Evolutionary conservation across 2,797 vertebrate species (phyloP), one percentile per base, ranked within the genome.

Genomic region (Acrocephalus scirpaceus): DNA sequence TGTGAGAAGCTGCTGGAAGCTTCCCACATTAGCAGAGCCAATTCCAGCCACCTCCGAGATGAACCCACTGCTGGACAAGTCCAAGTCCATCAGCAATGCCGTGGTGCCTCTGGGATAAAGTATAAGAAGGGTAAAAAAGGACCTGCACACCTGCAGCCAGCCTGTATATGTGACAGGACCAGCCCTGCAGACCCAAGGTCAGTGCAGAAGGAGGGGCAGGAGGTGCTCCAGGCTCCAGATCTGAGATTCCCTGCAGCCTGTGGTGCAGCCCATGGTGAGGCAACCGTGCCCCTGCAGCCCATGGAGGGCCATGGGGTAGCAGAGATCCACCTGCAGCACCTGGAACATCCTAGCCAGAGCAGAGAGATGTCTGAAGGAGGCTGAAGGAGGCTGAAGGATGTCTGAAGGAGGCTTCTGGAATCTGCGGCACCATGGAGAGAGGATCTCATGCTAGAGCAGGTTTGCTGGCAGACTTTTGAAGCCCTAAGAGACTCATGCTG

Each of bases 201-300:
- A 54, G 9, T 32, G 40, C 10, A 67, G 48, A 11, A 61, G 47
- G 15, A 69, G 12, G 4, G 9, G 11, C 5, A 27, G 48, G 20
- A 72, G 23, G 1, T 47, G 22, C 4, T 67, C 19, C 54, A 72
- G 29, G 3, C 0, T 0, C 10, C 0, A 0, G 16, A 61, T 48
- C 6, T 1, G 42, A 77, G 47, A 47, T 29, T 61, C 5, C 36
- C 30, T 70, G 30, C 44, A 73, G 48, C 13, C 13, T 6, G 0
- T 27, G 27, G 1, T 9, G 23, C 27, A 66, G 65, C 0, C 7
- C 34, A 2, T 4, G 4, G 44, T 22, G 45, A 53, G 17, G 23
- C 20, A 57, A 23, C 50, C 64, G 27, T 30, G n/a, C 7, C 44
- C 22, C 17, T 15, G 13, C 42, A 75, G 27, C 9, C 0, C 5